Percentiles rank a stretch among this genome's conserved stretches.
These are phyloP conservation scores for Hassar affinis DNA, from an alignment of 2,113 vertebrate species.

Conservation along the genomic window DNA sequence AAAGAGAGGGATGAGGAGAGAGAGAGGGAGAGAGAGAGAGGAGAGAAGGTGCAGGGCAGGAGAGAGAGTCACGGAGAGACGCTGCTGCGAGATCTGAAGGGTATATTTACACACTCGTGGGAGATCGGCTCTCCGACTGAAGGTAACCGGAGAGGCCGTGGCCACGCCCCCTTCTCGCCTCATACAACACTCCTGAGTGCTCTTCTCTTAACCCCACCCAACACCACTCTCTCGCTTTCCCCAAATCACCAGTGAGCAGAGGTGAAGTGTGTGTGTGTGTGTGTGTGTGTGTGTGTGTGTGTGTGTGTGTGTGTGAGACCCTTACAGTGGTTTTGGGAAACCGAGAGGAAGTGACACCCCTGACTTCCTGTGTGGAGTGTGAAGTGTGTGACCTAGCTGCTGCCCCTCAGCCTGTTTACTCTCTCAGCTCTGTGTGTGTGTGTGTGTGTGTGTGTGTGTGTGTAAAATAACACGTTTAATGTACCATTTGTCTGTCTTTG, in stretches of 20 bases:
- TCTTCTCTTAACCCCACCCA: neutral
- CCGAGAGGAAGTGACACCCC: neutral
- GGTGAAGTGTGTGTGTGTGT: no score
- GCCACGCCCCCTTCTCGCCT: neutral
- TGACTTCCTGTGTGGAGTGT: slow-evolving; percentile 11
- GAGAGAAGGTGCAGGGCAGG: slow-evolving; percentile 66
- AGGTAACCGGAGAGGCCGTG: slow-evolving; percentile 65
- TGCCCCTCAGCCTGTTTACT: slow-evolving; percentile 20
- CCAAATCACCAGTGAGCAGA: neutral
- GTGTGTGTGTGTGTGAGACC: no score
- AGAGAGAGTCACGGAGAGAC: slow-evolving; percentile 74
- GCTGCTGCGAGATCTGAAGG: slow-evolving; percentile 78
- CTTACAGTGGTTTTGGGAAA: neutral
- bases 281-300: no score
- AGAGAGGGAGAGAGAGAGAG: slow-evolving; percentile 63
- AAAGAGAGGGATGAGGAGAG: slow-evolving; percentile 65
- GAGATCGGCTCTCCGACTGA: slow-evolving; percentile 73
- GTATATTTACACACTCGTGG: slow-evolving; percentile 78
- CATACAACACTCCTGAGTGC: neutral
- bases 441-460: slow-evolving; percentile 28
- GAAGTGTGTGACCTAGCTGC: slow-evolving; percentile 30
- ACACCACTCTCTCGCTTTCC: neutral
- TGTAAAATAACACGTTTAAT: neutral
- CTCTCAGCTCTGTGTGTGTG: slow-evolving; percentile 17
- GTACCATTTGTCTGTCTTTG: slow-evolving; percentile 29